Evolutionary conservation across 2,797 vertebrate species (phyloP), one percentile per base, ranked within the genome.

Genomic region (Hemitrygon akajei): DNA sequence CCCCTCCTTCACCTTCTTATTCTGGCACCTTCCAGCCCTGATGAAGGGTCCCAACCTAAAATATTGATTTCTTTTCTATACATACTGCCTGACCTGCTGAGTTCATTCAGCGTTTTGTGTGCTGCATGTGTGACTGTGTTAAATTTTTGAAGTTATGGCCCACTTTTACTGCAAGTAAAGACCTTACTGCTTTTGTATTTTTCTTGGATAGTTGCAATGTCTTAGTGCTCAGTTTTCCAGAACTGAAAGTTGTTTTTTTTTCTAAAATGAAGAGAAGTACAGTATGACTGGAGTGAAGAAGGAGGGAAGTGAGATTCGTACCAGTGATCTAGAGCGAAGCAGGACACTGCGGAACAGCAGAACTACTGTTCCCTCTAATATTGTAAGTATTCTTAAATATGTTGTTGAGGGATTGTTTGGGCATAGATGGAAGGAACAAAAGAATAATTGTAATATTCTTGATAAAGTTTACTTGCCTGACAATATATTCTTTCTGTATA

Each of bases 311-410:
- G 95, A 95, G 93, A 96, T 97, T 30, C 95, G 93, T 0, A 95
- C 96, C 94, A 94, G 94, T 91, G 97, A 97, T 93, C 96, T 96
- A 94, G 98, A 98, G 95, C 97, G 96, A 94, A 94, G 96, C 94
- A 97, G 97, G 95, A 30, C 71, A 73, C 94, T 96, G 0, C 97
- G 98, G 30, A 96, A 96, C 93, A 97, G 96, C 58, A 97, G 97
- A 94, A 94, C 95, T 56, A 96, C 96, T 93, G 97, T 96, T 93
- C 95, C 96, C 93, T 95, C 96, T 94, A 97, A 96, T 97, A 96
- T 95, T 95, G 96, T 95, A 94, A 95, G 97, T 96, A 94, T 10
- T 75, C 47, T 40, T 40, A 91, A 63, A 92, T 40, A 9, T 56
- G 18, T 18, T 10, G 34, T 89, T 69, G n/a, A 2, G 22, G 22